Base-by-base conservation (phyloP, 1,140 invertebrate species). In the Macrobrachium rosenbergii region DNA sequence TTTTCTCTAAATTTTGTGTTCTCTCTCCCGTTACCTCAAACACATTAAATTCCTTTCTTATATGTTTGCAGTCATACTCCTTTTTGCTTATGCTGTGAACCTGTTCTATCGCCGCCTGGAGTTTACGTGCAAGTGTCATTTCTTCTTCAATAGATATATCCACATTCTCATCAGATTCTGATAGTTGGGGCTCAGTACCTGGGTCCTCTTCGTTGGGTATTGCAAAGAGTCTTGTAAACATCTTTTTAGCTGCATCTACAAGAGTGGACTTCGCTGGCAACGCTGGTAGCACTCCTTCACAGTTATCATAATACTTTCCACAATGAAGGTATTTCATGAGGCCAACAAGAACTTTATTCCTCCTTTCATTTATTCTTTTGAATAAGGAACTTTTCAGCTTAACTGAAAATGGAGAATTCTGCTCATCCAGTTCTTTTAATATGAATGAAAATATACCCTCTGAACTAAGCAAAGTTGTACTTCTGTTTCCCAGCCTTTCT, bases 331-430 rank as follows among this genome's bases (percentile, higher is more conserved):
- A 37, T 37, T 37, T 37, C 28, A 72, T 72, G 2, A 82, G 37
- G 63, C 81, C 62, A 28, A 69, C 45, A 58, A 69, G 81, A 82
- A 72, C 81, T 21, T 67, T 72, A 69, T 37, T 82, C 67, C 67
- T 82, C 81, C 67, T 69, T 82, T 82, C 62, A 82, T 82, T 82
- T 82, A 82, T 82, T 69, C 43, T 67, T 45, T 45, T 82, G 63
- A 21, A 69, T 28, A 45, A 64, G n/a, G 81, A 67, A 82, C 69
- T 45, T 72, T 82, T 28, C 81, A 69, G 63, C 28, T 82, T 37
- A 37, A 37, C 28, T 37, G 28, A 37, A 2, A 37, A 37, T 37
- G 28, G 28, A 37, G 28, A 37, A 28, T 5, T 28, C 67, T 72
- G 63, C 28, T 69, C 62, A 82, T 82, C 19, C 63, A 82, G 81